Evolutionary conservation across 2,797 vertebrate species (phyloP), one percentile per base, ranked within the genome.

Genomic region (Lithobates pipiens): DNA sequence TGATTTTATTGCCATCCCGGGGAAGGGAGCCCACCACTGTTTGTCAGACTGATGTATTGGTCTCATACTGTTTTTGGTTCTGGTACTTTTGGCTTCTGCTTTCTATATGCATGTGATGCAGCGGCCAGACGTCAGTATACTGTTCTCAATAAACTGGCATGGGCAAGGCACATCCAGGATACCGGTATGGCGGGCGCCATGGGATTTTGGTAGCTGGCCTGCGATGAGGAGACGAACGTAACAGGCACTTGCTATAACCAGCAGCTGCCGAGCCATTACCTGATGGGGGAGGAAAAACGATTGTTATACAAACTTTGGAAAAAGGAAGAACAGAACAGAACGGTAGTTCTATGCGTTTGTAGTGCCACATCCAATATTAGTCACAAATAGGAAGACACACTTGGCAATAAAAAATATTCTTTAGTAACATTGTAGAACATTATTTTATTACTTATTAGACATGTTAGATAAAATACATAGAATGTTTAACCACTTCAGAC

Each of bases 71-170:
- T 54, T 54, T 54, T 54, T 46, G 44, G 10, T 46, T 15, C 32
- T 4, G 32, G 32, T 32, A 32, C 32, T 32, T 32, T 32, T 13
- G 44, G 44, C 13, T 57, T 57, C 16, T 21, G 3, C 50, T 57
- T 57, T 57, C 36, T 70, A 82, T 11, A 73, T 54, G 23, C 85
- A 86, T n/a, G 32, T 61, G 67, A 57, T 77, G 10, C 85, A 83
- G 13, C 27, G 5, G 50, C 39, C 67, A 11, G 69, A 10, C 0
- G 27, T 36, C 11, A 86, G 42, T 23, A 86, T 74, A 44, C 21
- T 86, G 27, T 46, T 29, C 80, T 86, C 80, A 13, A 86, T 79
- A 69, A 86, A 86, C 70, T 86, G 85, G 32, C 85, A 86, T 0
- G 70, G 80, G 63, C 85, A 86, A 10, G 76, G 80, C 18, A 83